These are phyloP conservation scores for Melanocharis versteri DNA, from an alignment of 2,113 vertebrate species.

Conservation along the genomic window DNA sequence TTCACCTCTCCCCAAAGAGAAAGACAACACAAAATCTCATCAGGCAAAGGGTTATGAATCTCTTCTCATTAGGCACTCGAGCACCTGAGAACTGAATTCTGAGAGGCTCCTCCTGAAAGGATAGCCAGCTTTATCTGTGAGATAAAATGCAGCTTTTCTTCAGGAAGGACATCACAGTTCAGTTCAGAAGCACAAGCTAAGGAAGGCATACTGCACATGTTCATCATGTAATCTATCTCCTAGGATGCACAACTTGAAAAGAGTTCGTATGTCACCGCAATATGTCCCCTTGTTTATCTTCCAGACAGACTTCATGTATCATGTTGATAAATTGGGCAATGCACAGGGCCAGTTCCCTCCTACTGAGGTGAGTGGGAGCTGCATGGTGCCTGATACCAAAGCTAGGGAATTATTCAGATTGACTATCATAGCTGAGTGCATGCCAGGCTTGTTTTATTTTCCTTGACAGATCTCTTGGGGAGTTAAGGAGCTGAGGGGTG, in stretches of 20 bases:
- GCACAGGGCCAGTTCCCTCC: constrained; percentile 14
- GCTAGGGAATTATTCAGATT: constrained; percentile 28
- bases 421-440: background rate
- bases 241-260: constrained; percentile 43
- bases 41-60: background rate
- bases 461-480: background rate
- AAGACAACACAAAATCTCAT: background rate
- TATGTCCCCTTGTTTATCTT: constrained; percentile 51
- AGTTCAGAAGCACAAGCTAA: background rate
- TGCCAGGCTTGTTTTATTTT: constrained; percentile 23
- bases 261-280: background rate
- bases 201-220: background rate
- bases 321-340: constrained; percentile 43
- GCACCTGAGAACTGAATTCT: background rate
- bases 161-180: constrained; percentile 5
- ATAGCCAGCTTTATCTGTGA: background rate
- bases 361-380: constrained; percentile 39
- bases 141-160: background rate
- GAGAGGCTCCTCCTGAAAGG: background rate
- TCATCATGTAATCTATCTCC: constrained; percentile 40
- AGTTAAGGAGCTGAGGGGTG: background rate
- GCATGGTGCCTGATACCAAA: constrained; percentile 35
- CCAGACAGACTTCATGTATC: constrained; percentile 47
- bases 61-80: background rate
- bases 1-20: background rate